Base-by-base conservation (phyloP, 1,140 invertebrate genomes). In the Chrysopa pallens region DNA sequence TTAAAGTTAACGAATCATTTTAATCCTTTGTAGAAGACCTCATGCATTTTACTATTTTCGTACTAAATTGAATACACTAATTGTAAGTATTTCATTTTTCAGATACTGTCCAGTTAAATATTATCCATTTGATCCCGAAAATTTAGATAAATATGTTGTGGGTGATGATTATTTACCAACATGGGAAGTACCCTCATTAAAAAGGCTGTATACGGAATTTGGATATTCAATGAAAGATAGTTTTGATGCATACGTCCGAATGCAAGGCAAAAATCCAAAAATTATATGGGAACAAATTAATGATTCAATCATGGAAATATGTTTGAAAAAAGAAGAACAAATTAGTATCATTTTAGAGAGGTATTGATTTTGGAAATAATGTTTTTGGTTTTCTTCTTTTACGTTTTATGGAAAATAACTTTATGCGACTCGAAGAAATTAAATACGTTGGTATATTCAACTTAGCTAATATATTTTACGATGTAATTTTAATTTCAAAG, bases 91-190 rank as follows among this genome's bases (percentile, higher is more conserved):
- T 39, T 40, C 28, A 39, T 29, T 17, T 60, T 67, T 44, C 52
- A 84, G 90, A 47, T 98, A 94, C 63, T 97, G 93, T 56, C 76
- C 86, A 1, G 67, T 76, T n/a, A 78, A 88, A 49, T 97, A 97
- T 62, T 73, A 93, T 59, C 92, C 92, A 2, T 96, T 97, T 57
- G 79, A 96, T 66, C 60, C 77, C 0, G 61, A 70, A 6, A 70
- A 80, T 53, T 45, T 83, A 4, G 79, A 94, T 50, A 92, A 95
- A 53, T 98, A 97, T 57, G 87, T 97, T 1, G 80, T 98, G 0
- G 88, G 85, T 0, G 91, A 96, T 61, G 82, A 94, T 58, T 98
- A 98, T 55, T 64, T 90, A 37, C 92, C 93, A 4, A 80, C 86
- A 11, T 98, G 93, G 93, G 73, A 94, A 54, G 79, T 94, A 5